Conservation (phyloP, 2,888 invertebrate genomes). For the Leptothorax acervorum region DNA sequence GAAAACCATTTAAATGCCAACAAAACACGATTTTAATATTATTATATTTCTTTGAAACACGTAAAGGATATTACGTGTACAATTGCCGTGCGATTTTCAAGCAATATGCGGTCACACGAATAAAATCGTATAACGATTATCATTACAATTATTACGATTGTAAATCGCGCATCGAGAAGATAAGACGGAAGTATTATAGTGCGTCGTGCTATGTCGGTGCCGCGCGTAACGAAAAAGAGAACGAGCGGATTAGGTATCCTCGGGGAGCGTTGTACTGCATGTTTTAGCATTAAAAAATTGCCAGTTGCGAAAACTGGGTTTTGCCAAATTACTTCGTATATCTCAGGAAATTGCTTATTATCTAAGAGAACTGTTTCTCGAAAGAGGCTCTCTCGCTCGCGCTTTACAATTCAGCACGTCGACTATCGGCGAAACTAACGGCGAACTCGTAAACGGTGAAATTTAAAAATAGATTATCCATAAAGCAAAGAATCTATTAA, state of each 20-base stretch:
- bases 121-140: constrained; percentile 6
- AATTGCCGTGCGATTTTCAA: background rate
- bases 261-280: background rate
- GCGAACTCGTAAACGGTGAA: constrained; percentile 52
- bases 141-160: background rate
- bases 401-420: constrained; percentile 27
- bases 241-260: constrained; percentile 4
- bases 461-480: constrained; percentile 61
- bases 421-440: constrained; percentile 51
- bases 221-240: background rate
- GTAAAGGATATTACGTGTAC: background rate
- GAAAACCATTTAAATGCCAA: background rate
- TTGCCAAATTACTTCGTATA: constrained; percentile 63
- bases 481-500: constrained; percentile 60
- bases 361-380: constrained; percentile 64
- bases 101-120: background rate
- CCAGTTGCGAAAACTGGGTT: constrained; percentile 58
- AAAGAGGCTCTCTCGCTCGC: constrained; percentile 38
- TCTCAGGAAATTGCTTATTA: constrained; percentile 67
- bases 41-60: background rate
- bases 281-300: constrained; percentile 62
- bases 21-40: background rate
- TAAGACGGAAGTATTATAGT: background rate
- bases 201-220: background rate
- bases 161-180: background rate